Evolutionary conservation across 1,140 invertebrate species (phyloP), one percentile per base, ranked within the genome.

Genomic region (Episyrphus balteatus): DNA sequence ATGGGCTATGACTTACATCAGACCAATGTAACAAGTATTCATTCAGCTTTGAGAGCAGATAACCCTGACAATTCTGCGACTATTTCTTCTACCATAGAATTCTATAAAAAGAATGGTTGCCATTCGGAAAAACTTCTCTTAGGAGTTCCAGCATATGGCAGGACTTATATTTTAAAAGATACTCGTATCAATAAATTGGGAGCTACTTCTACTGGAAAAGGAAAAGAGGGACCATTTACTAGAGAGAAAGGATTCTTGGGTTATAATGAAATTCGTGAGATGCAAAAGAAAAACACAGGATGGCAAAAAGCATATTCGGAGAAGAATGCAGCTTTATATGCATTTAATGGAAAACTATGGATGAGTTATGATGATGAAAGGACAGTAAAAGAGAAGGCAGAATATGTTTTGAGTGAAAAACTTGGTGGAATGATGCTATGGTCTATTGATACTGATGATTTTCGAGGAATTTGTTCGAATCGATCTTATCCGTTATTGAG

Each of bases 401-500:
- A 63, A 17, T 47, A 59, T 26, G 56, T 69, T 3, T 52, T 59
- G 14, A 55, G 60, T 0, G 47, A 80, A 46, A 74, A 76, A 8
- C 56, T 89, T 8, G 82, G 77, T 1, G 86, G 86, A 5, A 73
- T 83, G 1, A 86, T 88, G 84, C 76, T 86, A 10, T 89, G 86
- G 86, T 83, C 84, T 37, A 79, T 85, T 36, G 83, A 86, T 56
- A 84, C 80, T 0, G 83, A 86, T 46, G 83, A 86, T 59, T 87
- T 87, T 61, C 70, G 66, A 8, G 84, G 83, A 0, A 69, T 74
- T 7, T 86, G 83, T 52, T 26, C 21, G 8, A 26, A 26, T 26
- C 21, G 8, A 26, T 5, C 8, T 3, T 26, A 26, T 26, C 21
- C 21, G 3, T 26, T 26, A 8, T 8, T 26, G 21, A 26, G 21